These are phyloP conservation scores for Micrasema minimum DNA, from an alignment of 1,140 invertebrate species.

Conservation along the genomic window DNA sequence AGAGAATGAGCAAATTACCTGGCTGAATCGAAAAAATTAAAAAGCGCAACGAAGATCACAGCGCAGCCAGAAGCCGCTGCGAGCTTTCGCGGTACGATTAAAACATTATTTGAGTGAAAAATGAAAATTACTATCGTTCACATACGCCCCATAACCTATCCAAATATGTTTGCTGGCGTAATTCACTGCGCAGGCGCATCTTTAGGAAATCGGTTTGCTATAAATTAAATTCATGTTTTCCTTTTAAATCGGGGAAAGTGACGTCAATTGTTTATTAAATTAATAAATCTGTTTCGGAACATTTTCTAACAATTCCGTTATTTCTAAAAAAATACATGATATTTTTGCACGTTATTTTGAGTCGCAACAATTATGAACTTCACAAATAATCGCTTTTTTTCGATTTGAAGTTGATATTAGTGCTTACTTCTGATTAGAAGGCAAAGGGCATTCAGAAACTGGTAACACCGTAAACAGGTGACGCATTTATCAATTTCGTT, in stretches of 20 bases:
- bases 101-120: conserved; percentile 41
- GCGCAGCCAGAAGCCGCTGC: conserved; percentile 42
- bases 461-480: conserved; percentile 63
- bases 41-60: conserved; percentile 41
- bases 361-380: too few species aligned
- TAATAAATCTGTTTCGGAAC: not conserved
- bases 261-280: conserved; percentile 2
- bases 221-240: conserved; percentile 21
- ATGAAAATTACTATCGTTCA: conserved; percentile 36
- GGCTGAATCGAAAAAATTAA: conserved; percentile 32
- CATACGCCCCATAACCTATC: conserved; percentile 49
- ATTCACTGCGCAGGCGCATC: conserved; percentile 42
- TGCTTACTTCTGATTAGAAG: conserved; percentile 14
- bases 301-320: too few species aligned
- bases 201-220: conserved; percentile 32
- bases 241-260: conserved; percentile 20
- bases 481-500: conserved; percentile 66
- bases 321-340: too few species aligned
- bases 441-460: conserved; percentile 40
- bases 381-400: not conserved
- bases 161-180: conserved; percentile 47
- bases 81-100: conserved; percentile 40
- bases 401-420: not conserved
- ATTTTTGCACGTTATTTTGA: too few species aligned
- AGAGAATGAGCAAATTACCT: conserved; percentile 37